phyloP scores from a whole-genome alignment of 1,140 invertebrate species.

The Drosophila pachea region DNA sequence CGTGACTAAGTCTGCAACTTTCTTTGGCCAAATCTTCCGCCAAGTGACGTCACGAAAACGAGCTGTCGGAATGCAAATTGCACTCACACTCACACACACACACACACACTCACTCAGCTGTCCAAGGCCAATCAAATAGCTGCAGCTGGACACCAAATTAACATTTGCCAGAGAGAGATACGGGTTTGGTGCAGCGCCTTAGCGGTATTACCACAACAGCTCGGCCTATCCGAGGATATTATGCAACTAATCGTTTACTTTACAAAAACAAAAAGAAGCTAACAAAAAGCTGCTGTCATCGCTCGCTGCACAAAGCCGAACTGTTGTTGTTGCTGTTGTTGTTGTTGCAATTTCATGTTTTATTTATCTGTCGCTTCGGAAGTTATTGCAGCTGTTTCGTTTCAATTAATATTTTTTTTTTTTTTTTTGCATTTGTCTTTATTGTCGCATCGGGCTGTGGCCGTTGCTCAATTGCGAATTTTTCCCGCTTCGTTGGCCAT shows the following conservation, averaged over 20 bases:
- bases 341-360: conserved; percentile 61
- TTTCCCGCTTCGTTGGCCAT: conserved; percentile 47
- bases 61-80: conserved; percentile 50
- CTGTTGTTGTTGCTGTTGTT: conserved; percentile 19
- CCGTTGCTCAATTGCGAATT: conserved; percentile 51
- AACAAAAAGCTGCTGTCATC: conserved; percentile 20
- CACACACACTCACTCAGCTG: conserved; percentile 1
- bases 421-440: conserved; percentile 8
- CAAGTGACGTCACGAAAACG: conserved; percentile 49
- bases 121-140: conserved; percentile 50
- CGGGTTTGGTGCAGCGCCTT: conserved; percentile 37
- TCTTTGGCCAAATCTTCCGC: conserved; percentile 53
- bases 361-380: conserved; percentile 52
- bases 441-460: conserved; percentile 21
- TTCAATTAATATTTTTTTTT: conserved; percentile 11
- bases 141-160: conserved; percentile 23
- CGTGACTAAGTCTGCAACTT: conserved; percentile 59
- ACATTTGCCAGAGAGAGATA: conserved; percentile 14
- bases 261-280: conserved; percentile 31
- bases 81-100: conserved; percentile 11
- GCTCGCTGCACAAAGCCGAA: conserved; percentile 50
- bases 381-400: conserved; percentile 50
- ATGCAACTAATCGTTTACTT: conserved; percentile 51
- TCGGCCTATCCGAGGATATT: conserved; percentile 60
- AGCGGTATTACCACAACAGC: conserved; percentile 59